Percentiles rank a stretch among this genome's conserved stretches.
Conservation (phyloP, 2,888 invertebrate species). For the Carabus problematicus region DNA sequence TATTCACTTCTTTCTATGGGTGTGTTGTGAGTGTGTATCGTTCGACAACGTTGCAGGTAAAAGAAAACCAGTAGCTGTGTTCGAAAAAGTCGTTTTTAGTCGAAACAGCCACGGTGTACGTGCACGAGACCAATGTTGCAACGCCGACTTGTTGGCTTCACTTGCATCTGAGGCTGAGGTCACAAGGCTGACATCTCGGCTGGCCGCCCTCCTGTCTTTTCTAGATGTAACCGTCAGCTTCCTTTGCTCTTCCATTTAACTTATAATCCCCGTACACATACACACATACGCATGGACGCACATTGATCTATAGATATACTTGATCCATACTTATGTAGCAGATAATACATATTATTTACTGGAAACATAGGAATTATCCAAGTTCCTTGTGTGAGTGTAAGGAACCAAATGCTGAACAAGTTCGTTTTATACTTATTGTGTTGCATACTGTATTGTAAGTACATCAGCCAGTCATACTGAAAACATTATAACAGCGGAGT, state of each 20-base stretch:
- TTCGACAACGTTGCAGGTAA: conserved; percentile 31
- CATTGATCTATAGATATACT: background rate
- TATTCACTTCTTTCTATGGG: background rate
- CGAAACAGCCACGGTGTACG: conserved; percentile 37
- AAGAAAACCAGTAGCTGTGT: conserved; percentile 37
- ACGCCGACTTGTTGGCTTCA: conserved; percentile 42
- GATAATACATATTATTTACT: background rate
- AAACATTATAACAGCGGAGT: background rate
- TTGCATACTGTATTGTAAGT: background rate
- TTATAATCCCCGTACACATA: background rate
- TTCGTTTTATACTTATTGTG: too few relatives aligned
- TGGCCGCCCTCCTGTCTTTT: conserved; percentile 35
- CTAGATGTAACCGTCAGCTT: background rate
- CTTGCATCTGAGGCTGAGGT: conserved; percentile 37
- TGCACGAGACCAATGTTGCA: conserved; percentile 41
- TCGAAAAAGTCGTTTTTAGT: conserved; percentile 37
- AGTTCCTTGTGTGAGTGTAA: too few relatives aligned
- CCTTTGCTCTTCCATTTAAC: background rate
- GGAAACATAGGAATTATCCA: too few relatives aligned
- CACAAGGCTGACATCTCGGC: conserved; percentile 35
- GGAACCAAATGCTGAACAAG: too few relatives aligned
- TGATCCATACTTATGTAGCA: background rate
- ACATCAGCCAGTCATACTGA: background rate
- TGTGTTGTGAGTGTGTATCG: conserved; percentile 13
- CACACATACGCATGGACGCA: background rate